Conservation (phyloP, 2,888 invertebrate species). For the Agrotis clavis region DNA sequence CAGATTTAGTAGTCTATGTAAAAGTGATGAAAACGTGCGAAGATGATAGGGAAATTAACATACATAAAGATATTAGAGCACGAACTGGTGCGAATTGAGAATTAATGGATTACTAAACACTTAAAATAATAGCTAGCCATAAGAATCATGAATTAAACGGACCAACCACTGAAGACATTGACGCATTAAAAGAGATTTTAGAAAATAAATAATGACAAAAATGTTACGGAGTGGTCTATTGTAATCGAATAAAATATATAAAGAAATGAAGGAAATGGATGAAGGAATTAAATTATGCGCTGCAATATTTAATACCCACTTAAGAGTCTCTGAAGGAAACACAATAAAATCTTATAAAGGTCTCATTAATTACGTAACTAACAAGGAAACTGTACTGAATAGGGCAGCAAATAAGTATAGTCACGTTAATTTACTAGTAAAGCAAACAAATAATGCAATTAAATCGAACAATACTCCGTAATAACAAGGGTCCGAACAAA, state of each 20-base stretch:
- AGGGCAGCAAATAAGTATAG: constrained; percentile 5
- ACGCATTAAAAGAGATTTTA: constrained; percentile 1
- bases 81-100: constrained; percentile 25
- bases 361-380: background rate
- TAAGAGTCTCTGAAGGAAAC: background rate
- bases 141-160: constrained; percentile 3
- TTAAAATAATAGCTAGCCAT: constrained; percentile 15
- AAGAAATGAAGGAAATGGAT: constrained; percentile 24
- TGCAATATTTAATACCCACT: constrained; percentile 21
- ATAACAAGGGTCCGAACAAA: constrained; percentile 45
- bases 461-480: constrained; percentile 48
- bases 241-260: constrained; percentile 29
- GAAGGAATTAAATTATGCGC: constrained; percentile 17
- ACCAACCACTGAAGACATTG: background rate
- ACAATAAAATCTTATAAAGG: constrained; percentile 3
- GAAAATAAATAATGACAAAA: constrained; percentile 21
- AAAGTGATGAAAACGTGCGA: constrained; percentile 39
- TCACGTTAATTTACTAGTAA: constrained; percentile 20
- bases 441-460: constrained; percentile 52
- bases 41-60: constrained; percentile 51
- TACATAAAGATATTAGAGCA: constrained; percentile 51
- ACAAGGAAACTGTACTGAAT: constrained; percentile 17
- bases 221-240: constrained; percentile 10
- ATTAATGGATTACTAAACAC: constrained; percentile 24
- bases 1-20: constrained; percentile 33